Conservation (phyloP, 2,888 invertebrate genomes). For the Drosophila picticornis region DNA sequence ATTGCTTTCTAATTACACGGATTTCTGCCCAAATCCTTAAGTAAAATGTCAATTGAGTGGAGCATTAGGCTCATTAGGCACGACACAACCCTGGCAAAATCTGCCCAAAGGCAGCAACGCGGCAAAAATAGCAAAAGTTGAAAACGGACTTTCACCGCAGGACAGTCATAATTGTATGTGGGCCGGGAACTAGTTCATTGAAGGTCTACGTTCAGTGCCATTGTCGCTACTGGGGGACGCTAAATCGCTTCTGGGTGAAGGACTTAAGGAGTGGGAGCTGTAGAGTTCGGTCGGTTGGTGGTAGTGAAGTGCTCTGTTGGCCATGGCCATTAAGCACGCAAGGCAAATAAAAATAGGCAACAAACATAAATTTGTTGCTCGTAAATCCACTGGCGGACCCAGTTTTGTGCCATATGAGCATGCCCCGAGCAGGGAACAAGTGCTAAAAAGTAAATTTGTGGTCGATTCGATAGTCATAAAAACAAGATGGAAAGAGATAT, state of each 20-base stretch:
- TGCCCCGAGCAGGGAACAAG: conserved; percentile 76
- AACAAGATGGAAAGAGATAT: conserved; percentile 52
- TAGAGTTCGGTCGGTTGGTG: neutral
- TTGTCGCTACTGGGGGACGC: conserved; percentile 50
- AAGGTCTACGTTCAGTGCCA: conserved; percentile 48
- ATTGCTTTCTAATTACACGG: conserved; percentile 78
- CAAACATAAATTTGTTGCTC: conserved; percentile 79
- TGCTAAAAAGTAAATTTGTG: conserved; percentile 82
- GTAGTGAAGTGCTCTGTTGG: conserved; percentile 23
- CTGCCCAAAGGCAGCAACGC: conserved; percentile 7
- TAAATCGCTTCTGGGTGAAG: conserved; percentile 52
- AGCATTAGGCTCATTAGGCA: conserved; percentile 68
- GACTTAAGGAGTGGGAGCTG: conserved; percentile 5
- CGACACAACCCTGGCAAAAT: conserved; percentile 21
- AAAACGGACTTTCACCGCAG: conserved; percentile 38
- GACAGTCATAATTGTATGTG: conserved; percentile 48
- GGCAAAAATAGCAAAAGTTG: conserved; percentile 27
- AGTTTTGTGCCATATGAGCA: conserved; percentile 54
- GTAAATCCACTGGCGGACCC: conserved; percentile 72
- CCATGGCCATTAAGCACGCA: conserved; percentile 77
- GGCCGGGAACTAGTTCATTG: conserved; percentile 52
- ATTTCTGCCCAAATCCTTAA: conserved; percentile 68
- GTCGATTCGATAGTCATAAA: conserved; percentile 81
- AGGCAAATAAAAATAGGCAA: conserved; percentile 81
- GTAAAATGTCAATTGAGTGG: conserved; percentile 78